Conservation (phyloP, 2,113 vertebrate species). For the Pavo muticus region DNA sequence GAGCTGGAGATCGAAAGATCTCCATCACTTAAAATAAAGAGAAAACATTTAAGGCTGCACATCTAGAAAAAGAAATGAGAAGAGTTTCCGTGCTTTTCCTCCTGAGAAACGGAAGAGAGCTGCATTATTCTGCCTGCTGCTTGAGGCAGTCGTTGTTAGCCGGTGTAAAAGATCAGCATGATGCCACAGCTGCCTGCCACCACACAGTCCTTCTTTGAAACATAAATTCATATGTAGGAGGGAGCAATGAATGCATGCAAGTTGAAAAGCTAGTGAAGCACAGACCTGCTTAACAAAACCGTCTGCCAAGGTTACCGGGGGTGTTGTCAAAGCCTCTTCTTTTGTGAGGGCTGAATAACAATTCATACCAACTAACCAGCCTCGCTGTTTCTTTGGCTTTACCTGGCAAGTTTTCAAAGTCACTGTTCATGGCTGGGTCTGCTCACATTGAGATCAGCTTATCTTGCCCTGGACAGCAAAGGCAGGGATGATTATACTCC, state of each 20-base stretch:
- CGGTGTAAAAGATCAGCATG: conserved; percentile 41
- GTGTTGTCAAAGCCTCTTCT: conserved; percentile 58
- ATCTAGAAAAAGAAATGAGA: neutral
- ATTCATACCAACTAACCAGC: conserved; percentile 40
- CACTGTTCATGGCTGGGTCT: conserved; percentile 31
- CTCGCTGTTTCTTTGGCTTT: conserved; percentile 31
- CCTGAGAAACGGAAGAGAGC: neutral
- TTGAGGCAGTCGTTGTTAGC: neutral
- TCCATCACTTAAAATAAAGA: neutral
- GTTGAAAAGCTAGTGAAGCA: conserved; percentile 60
- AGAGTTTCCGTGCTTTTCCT: neutral
- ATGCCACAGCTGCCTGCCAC: conserved; percentile 48
- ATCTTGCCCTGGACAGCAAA: conserved; percentile 54
- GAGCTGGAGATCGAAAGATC: neutral
- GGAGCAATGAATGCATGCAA: conserved; percentile 54
- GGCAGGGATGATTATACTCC: neutral
- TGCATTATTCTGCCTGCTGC: neutral
- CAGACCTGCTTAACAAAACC: conserved; percentile 70
- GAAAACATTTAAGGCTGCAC: neutral
- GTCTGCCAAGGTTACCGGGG: conserved; percentile 67
- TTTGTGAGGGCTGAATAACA: conserved; percentile 64
- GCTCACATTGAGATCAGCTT: conserved; percentile 34
- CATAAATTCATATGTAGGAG: conserved; percentile 51
- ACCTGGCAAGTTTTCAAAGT: conserved; percentile 72
- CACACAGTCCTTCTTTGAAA: conserved; percentile 23